phyloP scores from a whole-genome alignment of 2,113 vertebrate species.

The Caloenas nicobarica region DNA sequence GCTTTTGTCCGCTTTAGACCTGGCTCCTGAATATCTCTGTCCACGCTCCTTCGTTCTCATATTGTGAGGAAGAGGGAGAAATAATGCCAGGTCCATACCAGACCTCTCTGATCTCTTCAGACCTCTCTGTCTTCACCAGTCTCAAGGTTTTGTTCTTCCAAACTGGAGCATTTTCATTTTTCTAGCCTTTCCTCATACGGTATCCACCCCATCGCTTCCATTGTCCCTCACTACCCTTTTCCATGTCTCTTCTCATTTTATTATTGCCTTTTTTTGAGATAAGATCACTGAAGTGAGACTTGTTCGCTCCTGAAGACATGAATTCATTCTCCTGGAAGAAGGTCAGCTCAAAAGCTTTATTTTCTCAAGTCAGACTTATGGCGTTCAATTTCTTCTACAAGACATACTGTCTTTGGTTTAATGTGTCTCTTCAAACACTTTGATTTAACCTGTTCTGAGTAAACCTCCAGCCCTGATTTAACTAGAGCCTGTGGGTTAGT shows the following conservation, averaged over 20 bases:
- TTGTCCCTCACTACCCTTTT: not conserved
- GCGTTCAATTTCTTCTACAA: not conserved
- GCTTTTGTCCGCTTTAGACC: conserved; percentile 18
- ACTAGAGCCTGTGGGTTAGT: not conserved
- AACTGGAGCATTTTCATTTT: not conserved
- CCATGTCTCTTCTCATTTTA: not conserved
- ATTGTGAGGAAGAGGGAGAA: not conserved
- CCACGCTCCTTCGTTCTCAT: rapidly evolving
- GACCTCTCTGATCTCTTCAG: not conserved
- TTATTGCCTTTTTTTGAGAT: not conserved
- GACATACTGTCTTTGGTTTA: not conserved
- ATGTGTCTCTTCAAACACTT: not conserved
- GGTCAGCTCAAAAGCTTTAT: not conserved
- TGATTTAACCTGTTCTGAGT: not conserved
- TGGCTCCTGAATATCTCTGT: not conserved
- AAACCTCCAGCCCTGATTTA: not conserved
- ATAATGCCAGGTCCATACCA: not conserved
- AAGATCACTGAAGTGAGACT: not conserved
- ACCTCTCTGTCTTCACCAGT: not conserved
- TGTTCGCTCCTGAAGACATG: not conserved
- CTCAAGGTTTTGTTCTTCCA: not conserved
- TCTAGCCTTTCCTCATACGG: not conserved
- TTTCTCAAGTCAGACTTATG: not conserved
- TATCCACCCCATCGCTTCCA: not conserved
- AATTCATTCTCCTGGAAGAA: not conserved